These are phyloP conservation scores for Rafetus swinhoei DNA, from an alignment of 2,113 vertebrate species.

Conservation along the genomic window DNA sequence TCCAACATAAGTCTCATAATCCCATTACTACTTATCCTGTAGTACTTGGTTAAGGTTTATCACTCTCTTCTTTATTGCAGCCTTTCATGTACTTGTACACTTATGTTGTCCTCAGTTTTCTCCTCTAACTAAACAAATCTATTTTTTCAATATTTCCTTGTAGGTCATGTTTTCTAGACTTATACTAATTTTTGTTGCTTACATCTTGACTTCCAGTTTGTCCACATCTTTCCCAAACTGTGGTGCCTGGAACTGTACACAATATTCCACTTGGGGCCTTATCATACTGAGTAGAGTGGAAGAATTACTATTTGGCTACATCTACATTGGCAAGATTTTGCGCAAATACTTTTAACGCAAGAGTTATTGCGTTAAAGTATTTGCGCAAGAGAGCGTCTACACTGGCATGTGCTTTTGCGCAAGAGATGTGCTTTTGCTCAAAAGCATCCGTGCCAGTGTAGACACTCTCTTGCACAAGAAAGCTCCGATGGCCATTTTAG, in stretches of 20 bases:
- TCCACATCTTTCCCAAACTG: neutral
- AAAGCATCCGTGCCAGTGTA: too few species aligned
- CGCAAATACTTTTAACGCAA: too few species aligned
- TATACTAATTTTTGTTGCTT: neutral
- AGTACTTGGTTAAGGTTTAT: neutral
- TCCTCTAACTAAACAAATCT: neutral
- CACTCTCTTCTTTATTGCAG: neutral
- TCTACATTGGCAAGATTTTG: too few species aligned
- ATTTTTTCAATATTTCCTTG: neutral
- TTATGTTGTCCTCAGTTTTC: neutral
- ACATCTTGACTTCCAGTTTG: neutral
- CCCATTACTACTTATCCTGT: neutral
- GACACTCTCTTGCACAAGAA: too few species aligned
- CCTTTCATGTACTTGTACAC: neutral
- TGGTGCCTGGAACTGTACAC: neutral
- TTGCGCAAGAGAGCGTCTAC: too few species aligned
- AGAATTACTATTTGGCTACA: neutral
- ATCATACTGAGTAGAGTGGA: neutral
- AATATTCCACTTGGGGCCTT: neutral
- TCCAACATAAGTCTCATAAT: neutral
- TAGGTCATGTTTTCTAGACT: neutral
- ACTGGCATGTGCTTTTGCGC: too few species aligned
- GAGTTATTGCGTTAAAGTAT: too few species aligned
- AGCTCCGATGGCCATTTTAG: too few species aligned
- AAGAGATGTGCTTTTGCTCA: too few species aligned